Evolutionary conservation across 2,888 invertebrate genomes (phyloP).

Genomic region (Nycteola revayana): DNA sequence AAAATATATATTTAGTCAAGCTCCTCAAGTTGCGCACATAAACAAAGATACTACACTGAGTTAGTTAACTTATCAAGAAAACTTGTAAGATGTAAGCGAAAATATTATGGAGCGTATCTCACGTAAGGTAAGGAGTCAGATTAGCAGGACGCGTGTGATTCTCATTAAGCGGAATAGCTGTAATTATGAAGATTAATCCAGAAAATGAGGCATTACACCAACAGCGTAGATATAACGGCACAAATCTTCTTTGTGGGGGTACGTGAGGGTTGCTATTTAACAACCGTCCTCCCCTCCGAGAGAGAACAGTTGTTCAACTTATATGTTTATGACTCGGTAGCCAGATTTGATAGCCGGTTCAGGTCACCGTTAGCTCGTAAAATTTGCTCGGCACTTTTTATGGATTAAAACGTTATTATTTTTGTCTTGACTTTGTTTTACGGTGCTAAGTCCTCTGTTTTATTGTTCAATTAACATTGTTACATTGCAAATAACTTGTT

Average conservation of each 20-base stretch:
- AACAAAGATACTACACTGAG: conserved; percentile 23
- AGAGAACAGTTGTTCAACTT: conserved; percentile 29
- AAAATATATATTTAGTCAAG: too few relatives aligned
- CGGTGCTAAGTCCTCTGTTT: too few relatives aligned
- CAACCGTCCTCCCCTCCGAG: conserved; percentile 22
- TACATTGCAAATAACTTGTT: too few relatives aligned
- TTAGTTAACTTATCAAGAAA: conserved; percentile 21
- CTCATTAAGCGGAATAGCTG: conserved; percentile 43
- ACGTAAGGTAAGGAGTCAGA: conserved; percentile 37
- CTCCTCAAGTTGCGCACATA: conserved; percentile 16
- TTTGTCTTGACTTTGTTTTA: too few relatives aligned
- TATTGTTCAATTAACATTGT: too few relatives aligned
- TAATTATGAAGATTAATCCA: conserved; percentile 49
- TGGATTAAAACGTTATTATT: too few relatives aligned
- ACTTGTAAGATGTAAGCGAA: conserved; percentile 20
- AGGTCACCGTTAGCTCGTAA: not conserved
- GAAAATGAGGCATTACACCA: conserved; percentile 41
- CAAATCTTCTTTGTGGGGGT: conserved; percentile 38
- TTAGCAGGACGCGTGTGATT: conserved; percentile 39
- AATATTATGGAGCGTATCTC: conserved; percentile 32
- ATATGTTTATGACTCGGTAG: conserved; percentile 7
- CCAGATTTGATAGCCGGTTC: conserved; percentile 23
- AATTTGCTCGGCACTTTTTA: too few relatives aligned
- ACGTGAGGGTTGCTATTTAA: conserved; percentile 33
- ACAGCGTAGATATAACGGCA: conserved; percentile 32